Evolutionary conservation across 2,113 vertebrate species (phyloP).

Genomic region (Lutjanus erythropterus): DNA sequence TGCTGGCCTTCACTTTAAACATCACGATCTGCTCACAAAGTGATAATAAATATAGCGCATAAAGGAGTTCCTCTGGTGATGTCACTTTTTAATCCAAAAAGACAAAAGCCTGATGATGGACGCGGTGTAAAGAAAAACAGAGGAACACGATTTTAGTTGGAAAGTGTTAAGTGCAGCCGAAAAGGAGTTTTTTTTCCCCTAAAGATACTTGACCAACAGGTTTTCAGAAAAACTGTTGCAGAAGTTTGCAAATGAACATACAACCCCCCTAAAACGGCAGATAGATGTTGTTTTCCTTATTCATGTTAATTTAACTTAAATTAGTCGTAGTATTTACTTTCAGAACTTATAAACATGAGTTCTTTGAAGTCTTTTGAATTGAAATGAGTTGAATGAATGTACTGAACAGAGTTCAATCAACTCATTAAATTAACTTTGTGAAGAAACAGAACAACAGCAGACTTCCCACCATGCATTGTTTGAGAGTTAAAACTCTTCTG

Average conservation of each 20-base stretch:
- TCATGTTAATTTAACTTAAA: too few species aligned
- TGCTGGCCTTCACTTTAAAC: background rate
- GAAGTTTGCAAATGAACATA: background rate
- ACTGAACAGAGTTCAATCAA: too few species aligned
- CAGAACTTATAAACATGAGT: too few species aligned
- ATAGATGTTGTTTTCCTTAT: too few species aligned
- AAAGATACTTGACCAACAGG: background rate
- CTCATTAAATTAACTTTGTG: too few species aligned
- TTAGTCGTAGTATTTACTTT: too few species aligned
- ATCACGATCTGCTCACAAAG: background rate
- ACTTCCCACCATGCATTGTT: too few species aligned
- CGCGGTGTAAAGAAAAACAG: background rate
- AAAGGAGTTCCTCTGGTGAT: background rate
- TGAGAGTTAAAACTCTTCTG: too few species aligned
- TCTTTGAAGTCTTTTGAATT: too few species aligned
- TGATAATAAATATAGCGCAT: constrained; percentile 3
- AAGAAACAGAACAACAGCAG: too few species aligned
- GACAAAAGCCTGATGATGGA: background rate
- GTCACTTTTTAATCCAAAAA: background rate
- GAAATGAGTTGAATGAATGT: too few species aligned
- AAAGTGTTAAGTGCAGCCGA: background rate
- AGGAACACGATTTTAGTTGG: background rate
- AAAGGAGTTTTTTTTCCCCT: too few species aligned
- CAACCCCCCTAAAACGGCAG: background rate
- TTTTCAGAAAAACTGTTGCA: background rate